Evolutionary conservation across 2,888 invertebrate species (phyloP), one percentile per base, ranked within the genome.

Genomic region (Tanypteryx hageni): DNA sequence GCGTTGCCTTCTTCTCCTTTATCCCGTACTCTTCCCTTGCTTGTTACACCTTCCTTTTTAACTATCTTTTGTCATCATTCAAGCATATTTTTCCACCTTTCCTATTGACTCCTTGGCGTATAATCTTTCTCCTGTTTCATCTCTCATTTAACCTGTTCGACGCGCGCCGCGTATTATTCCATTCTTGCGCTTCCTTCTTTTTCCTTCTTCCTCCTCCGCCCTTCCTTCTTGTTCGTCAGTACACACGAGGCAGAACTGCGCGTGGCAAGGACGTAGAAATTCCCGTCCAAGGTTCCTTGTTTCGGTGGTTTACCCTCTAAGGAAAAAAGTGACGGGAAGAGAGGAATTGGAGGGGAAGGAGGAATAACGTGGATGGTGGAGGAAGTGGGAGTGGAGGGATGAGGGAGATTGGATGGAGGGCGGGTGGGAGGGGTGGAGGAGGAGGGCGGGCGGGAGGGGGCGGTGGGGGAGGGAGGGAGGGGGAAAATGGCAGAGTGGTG

Each of bases 191-290:
- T 61, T 14, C 31, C 16, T 82, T 31, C 31, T 86, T 61, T 59
- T 61, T 59, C 13, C n/a, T 18, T 59, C 31, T 14, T 44, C 83
- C 18, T 18, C 18, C 44, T 83, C 16, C 0, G 5, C 44, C 68
- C 68, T 68, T 68, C 68, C 5, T 44, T 5, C 44, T 44, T 44
- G 44, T 44, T 44, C n/a, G 68, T 18, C 68, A 68, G n/a, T 9
- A 27, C 31, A 31, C 59, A 5, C 61, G 31, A 59, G 27, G 18
- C 61, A 31, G 22, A 14, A 64, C 11, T 61, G 86, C 86, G 61
- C 86, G 61, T 61, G 86, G 86, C 86, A 86, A 86, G 86, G 86
- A 61, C 86, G 22, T 59, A 86, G 61, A 61, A 31, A 31, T 61
- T 31, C 86, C 31, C 22, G 61, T 31, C 27, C 86, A 86, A 86